Percentiles rank a stretch among this genome's conserved stretches.
These are phyloP conservation scores for Procavia capensis DNA, from an alignment of 2,113 vertebrate species.

Conservation along the genomic window DNA sequence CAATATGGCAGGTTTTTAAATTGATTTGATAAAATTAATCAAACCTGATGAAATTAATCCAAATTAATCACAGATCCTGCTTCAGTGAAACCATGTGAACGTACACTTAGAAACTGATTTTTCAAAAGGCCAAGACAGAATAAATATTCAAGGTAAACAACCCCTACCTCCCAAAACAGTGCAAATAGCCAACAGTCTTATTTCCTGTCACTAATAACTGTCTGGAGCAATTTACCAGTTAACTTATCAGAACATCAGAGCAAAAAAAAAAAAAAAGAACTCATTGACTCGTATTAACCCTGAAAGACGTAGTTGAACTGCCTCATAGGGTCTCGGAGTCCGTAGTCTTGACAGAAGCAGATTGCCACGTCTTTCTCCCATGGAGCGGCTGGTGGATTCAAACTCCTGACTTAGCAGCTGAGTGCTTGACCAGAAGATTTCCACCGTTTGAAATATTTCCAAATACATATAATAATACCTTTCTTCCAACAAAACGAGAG, in stretches of 20 bases:
- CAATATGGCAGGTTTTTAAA: background rate
- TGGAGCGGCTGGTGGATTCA: background rate
- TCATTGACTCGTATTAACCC: background rate
- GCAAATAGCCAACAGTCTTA: background rate
- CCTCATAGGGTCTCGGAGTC: background rate
- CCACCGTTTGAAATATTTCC: constrained; percentile 13
- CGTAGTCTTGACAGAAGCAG: background rate
- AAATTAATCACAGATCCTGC: background rate
- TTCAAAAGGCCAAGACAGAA: background rate
- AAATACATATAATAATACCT: background rate
- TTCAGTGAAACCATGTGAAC: background rate
- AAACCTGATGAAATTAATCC: too few relatives aligned
- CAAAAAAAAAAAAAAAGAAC: background rate
- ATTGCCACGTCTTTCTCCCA: background rate
- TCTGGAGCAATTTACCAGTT: background rate
- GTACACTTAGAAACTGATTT: background rate
- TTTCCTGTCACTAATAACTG: background rate
- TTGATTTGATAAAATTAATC: background rate
- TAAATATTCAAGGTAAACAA: constrained; percentile 10
- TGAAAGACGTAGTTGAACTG: background rate
- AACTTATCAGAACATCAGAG: constrained; percentile 7
- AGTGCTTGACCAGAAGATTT: background rate
- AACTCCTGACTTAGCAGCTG: background rate
- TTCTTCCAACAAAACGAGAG: background rate
- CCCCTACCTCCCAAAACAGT: too few relatives aligned